Conservation (phyloP, 2,797 vertebrate species). For the Anguilla marmorata region DNA sequence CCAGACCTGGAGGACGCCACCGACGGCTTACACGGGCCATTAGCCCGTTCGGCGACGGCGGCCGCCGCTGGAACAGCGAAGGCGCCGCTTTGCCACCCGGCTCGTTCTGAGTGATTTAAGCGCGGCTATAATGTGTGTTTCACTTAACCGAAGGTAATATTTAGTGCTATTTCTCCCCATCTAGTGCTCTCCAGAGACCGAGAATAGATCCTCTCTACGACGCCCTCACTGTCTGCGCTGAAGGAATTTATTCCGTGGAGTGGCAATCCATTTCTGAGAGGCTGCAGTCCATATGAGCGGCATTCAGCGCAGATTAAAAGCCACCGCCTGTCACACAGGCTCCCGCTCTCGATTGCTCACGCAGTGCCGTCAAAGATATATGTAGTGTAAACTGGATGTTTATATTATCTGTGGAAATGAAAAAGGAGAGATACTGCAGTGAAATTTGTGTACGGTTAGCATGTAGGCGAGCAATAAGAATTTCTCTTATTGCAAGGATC, state of each 20-base stretch:
- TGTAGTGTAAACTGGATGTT: not conserved
- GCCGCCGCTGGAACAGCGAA: not conserved
- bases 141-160: slow-evolving; percentile 40
- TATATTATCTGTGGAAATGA: not conserved
- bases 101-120: slow-evolving; percentile 37
- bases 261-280: slow-evolving; percentile 15
- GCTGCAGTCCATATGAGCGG: not conserved
- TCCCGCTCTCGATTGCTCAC: not conserved
- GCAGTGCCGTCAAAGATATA: not conserved
- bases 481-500: not conserved
- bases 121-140: slow-evolving; percentile 30
- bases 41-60: slow-evolving; percentile 15
- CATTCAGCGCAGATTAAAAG: slow-evolving; percentile 18
- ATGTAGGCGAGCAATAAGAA: not conserved
- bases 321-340: not conserved
- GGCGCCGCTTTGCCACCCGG: not conserved
- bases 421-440: not conserved
- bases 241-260: slow-evolving; percentile 31
- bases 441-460: not conserved
- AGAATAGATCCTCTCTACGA: slow-evolving; percentile 18
- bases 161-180: slow-evolving; percentile 32
- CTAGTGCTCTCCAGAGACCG: slow-evolving; percentile 19
- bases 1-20: too few species aligned
- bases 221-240: slow-evolving; percentile 4
- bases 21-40: not conserved